phyloP scores from a whole-genome alignment of 2,888 invertebrate species.

The Metopia argyrocephala region DNA sequence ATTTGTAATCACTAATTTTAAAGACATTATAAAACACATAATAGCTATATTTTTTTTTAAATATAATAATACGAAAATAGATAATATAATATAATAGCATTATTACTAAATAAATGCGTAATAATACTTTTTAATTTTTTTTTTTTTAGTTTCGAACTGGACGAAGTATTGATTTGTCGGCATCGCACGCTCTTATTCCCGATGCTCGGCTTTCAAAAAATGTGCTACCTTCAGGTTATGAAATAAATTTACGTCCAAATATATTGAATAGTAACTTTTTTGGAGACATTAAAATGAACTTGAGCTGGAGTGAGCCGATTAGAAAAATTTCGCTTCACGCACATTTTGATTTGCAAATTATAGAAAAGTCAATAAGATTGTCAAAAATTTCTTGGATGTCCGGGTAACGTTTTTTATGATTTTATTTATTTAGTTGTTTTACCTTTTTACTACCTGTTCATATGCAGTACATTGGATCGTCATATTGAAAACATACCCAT shows the following conservation, averaged over 20 bases:
- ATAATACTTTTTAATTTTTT: neutral
- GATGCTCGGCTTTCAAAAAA: slow-evolving; percentile 83
- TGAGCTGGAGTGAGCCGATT: slow-evolving; percentile 83
- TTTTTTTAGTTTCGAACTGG: slow-evolving; percentile 75
- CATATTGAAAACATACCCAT: slow-evolving; percentile 68
- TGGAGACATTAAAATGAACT: slow-evolving; percentile 84
- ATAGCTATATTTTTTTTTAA: too few species aligned
- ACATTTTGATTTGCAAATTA: slow-evolving; percentile 82
- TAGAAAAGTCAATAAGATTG: slow-evolving; percentile 79
- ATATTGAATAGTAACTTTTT: slow-evolving; percentile 83
- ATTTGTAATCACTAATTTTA: too few species aligned
- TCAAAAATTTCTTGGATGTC: slow-evolving; percentile 51
- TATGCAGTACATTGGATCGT: slow-evolving; percentile 43
- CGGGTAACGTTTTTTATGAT: neutral
- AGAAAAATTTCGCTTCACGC: slow-evolving; percentile 84
- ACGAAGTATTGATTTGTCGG: slow-evolving; percentile 86
- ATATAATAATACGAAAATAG: too few species aligned
- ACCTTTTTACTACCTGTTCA: neutral
- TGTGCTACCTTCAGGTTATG: slow-evolving; percentile 84
- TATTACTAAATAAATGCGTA: too few species aligned
- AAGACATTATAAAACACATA: too few species aligned
- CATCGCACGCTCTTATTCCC: slow-evolving; percentile 83
- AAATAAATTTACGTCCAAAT: slow-evolving; percentile 83
- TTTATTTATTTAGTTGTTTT: neutral
- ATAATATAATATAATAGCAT: too few species aligned